Evolutionary conservation across 2,888 invertebrate species (phyloP).

Genomic region (Bursaphelenchus okinawaensis): DNA sequence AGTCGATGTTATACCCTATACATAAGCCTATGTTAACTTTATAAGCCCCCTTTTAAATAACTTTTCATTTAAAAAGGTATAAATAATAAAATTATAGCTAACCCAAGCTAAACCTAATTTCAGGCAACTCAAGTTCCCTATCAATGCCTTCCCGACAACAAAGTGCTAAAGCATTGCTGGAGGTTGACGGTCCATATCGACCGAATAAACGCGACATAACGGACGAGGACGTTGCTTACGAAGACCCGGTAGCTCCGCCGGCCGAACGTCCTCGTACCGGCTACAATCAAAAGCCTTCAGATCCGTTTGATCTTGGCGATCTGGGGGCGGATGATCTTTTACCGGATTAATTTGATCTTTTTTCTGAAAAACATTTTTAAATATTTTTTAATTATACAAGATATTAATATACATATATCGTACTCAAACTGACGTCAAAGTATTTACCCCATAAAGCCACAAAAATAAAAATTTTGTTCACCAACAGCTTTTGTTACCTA

Average conservation of each 20-base stretch:
- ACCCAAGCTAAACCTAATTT: too few species aligned
- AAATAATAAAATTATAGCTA: too few species aligned
- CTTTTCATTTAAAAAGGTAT: too few species aligned
- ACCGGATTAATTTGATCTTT: conserved; percentile 65
- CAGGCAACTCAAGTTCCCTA: background rate
- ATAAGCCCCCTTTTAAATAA: too few species aligned
- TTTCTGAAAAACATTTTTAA: conserved; percentile 6
- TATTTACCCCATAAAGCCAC: too few species aligned
- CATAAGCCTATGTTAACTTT: too few species aligned
- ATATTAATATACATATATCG: too few species aligned
- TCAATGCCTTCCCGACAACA: conserved; percentile 1
- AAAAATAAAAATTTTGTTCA: too few species aligned
- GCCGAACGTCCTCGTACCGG: conserved; percentile 61
- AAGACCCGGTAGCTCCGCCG: conserved; percentile 61
- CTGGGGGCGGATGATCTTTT: conserved; percentile 72
- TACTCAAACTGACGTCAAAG: too few species aligned
- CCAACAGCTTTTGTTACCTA: too few species aligned
- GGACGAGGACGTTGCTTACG: conserved; percentile 58
- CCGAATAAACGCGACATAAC: conserved; percentile 31
- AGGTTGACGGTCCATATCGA: conserved; percentile 28
- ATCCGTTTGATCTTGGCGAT: conserved; percentile 45
- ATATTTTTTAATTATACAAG: too few species aligned
- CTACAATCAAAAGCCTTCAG: conserved; percentile 58
- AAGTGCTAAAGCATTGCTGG: conserved; percentile 15
- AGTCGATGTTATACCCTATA: too few species aligned